phyloP scores from a whole-genome alignment of 2,888 invertebrate genomes.

The Schizotus pectinicornis region DNA sequence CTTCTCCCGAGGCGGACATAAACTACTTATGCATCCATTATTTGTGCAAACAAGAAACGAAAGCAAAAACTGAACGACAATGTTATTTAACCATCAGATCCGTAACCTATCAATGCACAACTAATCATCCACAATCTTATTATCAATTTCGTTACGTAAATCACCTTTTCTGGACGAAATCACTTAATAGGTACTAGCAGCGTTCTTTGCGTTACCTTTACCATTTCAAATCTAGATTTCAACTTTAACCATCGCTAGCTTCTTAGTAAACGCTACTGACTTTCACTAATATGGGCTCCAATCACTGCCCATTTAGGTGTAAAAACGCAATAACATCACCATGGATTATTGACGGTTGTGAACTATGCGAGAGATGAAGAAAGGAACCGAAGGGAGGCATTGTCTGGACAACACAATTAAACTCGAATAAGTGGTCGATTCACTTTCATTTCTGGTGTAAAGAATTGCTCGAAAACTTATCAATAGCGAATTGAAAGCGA shows the following conservation, averaged over 20 bases:
- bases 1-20: no score
- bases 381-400: not conserved
- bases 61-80: not conserved
- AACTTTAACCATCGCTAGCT: constrained; percentile 19
- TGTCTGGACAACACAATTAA: not conserved
- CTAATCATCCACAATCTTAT: constrained; percentile 5
- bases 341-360: not conserved
- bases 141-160: constrained; percentile 6
- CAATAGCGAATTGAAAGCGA: not conserved
- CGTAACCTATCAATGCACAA: not conserved
- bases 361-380: not conserved
- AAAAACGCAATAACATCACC: constrained; percentile 11
- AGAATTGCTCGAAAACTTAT: not conserved
- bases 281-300: constrained; percentile 20
- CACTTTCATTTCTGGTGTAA: not conserved
- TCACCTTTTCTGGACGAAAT: constrained; percentile 14
- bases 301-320: constrained; percentile 17
- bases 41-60: no score
- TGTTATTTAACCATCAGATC: constrained; percentile 4
- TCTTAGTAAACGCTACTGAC: constrained; percentile 24
- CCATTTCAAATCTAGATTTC: constrained; percentile 17
- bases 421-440: not conserved
- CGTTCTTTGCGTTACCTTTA: constrained; percentile 21
- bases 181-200: not conserved
- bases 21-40: no score